Evolutionary conservation across 2,113 vertebrate species (phyloP).

Genomic region (Cardinalis cardinalis): DNA sequence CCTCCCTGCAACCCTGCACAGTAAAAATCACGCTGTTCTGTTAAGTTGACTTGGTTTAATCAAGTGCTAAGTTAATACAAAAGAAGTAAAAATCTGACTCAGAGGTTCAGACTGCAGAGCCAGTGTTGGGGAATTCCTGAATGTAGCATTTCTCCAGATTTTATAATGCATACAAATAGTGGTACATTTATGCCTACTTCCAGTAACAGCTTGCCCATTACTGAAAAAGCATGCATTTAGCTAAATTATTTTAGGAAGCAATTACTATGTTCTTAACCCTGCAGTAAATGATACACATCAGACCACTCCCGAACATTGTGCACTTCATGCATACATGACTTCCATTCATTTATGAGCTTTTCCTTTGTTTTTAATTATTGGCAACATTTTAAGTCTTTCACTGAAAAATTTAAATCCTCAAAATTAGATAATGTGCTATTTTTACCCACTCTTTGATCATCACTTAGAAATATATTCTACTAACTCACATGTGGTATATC

Average conservation of each 20-base stretch:
- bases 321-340: neutral
- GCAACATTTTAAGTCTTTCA: neutral
- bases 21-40: neutral
- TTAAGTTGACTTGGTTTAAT: neutral
- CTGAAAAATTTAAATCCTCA: neutral
- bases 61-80: neutral
- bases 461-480: neutral
- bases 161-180: neutral
- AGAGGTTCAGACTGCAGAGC: neutral
- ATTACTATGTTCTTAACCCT: neutral
- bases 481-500: neutral
- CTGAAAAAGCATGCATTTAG: neutral
- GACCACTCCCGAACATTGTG: neutral
- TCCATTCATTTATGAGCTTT: neutral
- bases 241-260: slow-evolving; percentile 21
- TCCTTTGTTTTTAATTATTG: neutral
- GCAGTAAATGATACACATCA: neutral
- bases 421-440: neutral
- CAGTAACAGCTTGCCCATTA: slow-evolving; percentile 17
- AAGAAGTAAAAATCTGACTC: slow-evolving; percentile 27
- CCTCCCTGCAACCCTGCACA: neutral
- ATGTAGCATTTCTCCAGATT: neutral
- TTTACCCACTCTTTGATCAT: neutral
- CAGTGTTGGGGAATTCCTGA: slow-evolving; percentile 27
- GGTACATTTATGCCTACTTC: neutral